Conservation (phyloP, 1,140 invertebrate species). For the Triops longicaudatus region DNA sequence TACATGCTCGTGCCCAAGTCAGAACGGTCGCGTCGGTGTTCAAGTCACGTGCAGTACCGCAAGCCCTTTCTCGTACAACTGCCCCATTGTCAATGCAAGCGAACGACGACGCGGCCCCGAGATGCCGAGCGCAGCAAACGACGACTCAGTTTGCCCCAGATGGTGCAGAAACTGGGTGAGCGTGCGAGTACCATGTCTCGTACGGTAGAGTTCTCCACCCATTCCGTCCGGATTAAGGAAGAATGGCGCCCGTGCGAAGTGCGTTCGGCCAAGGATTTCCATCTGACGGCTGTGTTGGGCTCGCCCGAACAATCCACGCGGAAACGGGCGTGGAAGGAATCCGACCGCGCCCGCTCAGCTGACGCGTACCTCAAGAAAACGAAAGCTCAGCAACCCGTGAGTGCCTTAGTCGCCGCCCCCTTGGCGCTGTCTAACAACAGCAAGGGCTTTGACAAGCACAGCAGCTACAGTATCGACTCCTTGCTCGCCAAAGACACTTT, state of each 20-base stretch:
- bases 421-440: conserved; percentile 19
- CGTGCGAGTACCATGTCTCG: background rate
- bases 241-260: background rate
- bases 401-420: conserved; percentile 18
- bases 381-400: conserved; percentile 23
- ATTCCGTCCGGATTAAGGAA: background rate
- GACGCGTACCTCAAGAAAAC: conserved; percentile 21
- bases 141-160: background rate
- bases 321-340: background rate
- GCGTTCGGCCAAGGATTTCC: background rate
- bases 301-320: background rate
- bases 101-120: background rate
- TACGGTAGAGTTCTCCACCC: background rate
- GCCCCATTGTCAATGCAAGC: conserved; percentile 5
- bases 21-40: conserved; percentile 1
- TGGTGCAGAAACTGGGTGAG: background rate
- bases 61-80: background rate
- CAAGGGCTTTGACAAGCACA: conserved; percentile 27
- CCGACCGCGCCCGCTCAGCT: background rate
- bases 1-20: background rate
- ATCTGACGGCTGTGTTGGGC: background rate
- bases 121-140: background rate
- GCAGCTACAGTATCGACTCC: conserved; percentile 29
- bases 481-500: conserved; percentile 23
- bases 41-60: background rate